Base-by-base conservation (phyloP, 2,113 vertebrate species). In the Oryzias javanicus region DNA sequence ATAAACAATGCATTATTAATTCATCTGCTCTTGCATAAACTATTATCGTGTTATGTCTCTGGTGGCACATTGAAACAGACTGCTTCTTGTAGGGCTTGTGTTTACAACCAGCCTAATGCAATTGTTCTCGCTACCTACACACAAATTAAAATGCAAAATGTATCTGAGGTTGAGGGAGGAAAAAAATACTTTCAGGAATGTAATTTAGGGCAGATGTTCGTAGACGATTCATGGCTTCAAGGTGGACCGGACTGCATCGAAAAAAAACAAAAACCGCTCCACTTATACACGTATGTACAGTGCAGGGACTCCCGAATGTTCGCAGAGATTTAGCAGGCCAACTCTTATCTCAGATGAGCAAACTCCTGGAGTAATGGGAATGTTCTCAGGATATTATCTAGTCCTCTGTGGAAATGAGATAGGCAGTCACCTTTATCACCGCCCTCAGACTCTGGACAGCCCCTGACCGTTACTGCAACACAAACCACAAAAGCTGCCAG, bases 371-470 rank as follows among this genome's bases (percentile, higher is more conserved):
- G 75, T 84, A 79, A 84, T 86, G 84, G 82, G 72, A 88, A 85
- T 81, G 82, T 85, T 85, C 78, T 88, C 81, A 67, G 82, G 84
- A 88, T 86, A 72, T 86, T 86, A 89, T 88, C 86, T 76, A 64
- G 79, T 84, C 74, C 76, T 79, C 79, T 84, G 79, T 88, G 74
- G 78, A 80, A 86, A 84, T 66, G 62, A 87, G 82, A 85, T 88
- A 81, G 78, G 64, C 70, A 42, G 73, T 51, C 69, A 81, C 81
- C 74, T 83, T 85, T 89, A 87, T 87, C 83, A 29, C 64, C 60
- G 47, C 49, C 61, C 55, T 84, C 77, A 72, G 69, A 81, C 77
- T 81, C 68, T 77, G 67, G 81, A 80, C 74, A 60, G 67, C 70
- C 71, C 62, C 70, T 64, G 67, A 83, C 81, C 76, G 58, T 81